Evolutionary conservation across 2,888 invertebrate species (phyloP), one percentile per base, ranked within the genome.

Genomic region (Sisyra terminalis): DNA sequence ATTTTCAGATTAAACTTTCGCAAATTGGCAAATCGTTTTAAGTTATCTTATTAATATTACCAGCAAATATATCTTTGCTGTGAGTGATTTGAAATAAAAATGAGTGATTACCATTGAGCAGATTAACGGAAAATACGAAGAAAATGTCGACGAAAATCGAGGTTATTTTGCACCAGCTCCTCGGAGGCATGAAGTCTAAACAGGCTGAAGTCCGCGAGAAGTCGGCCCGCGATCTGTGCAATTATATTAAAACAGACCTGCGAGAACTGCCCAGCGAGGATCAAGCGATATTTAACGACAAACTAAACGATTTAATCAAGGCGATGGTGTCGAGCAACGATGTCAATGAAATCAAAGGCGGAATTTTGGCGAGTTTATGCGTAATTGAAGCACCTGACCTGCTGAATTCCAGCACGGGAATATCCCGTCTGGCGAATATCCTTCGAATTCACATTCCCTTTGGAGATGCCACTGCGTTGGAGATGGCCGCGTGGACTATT

Each of bases 311-410:
- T 56, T 87, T 90, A 56, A 93, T 96, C 50, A 89, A 88, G 59
- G 89, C 92, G 60, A 90, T 96, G 93, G 89, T 94, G 2, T 87
- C 88, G 10, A 87, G 89, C 51, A 77, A 81, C 37, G 93, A 96
- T 59, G 78, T 85, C 29, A 86, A 88, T 63, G 94, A 94, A 59
- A 89, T 88, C 57, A 94, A 93, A 64, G 94, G 94, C 45, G 94
- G 92, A 43, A 92, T 94, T 48, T 64, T 94, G 44, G 93, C 94
- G 6, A 96, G 96, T 55, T 90, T 92, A 51, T 92, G 90, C 55
- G 71, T 97, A 6, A 87, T 94, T 50, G 87, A 87, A 44, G 87
- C 90, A 5, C 17, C 37, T 3, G 94, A 94, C 62, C 84, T 90
- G 46, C 89, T 92, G 14, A 90, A 90, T 52, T 86, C 87, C 43